Evolutionary conservation across 2,797 vertebrate genomes (phyloP).

Genomic region (Sebastes taczanowskii): DNA sequence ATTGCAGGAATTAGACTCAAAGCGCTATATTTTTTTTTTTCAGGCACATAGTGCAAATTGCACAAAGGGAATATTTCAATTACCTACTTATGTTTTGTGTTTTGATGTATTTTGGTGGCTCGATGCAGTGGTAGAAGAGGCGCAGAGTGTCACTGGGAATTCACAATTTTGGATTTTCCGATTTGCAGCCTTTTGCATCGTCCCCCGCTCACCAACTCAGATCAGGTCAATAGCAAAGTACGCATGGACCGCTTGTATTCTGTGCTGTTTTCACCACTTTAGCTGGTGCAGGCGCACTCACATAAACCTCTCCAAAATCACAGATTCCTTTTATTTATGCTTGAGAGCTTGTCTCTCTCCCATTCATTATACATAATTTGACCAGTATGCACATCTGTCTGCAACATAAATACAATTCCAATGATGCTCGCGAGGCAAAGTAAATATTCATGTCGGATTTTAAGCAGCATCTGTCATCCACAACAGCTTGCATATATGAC

Average conservation of each 20-base stretch:
- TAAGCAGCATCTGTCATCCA: constrained; percentile 27
- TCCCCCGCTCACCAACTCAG: background rate
- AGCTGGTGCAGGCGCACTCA: background rate
- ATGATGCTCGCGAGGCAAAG: constrained; percentile 5
- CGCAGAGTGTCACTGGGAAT: background rate
- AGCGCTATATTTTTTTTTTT: background rate
- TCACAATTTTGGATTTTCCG: background rate
- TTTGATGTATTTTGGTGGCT: background rate
- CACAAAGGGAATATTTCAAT: background rate
- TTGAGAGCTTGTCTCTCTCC: constrained; percentile 5
- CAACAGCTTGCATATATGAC: constrained; percentile 28
- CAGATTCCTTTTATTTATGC: constrained; percentile 18
- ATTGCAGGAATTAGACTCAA: background rate
- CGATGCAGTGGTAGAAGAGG: background rate
- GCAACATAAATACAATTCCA: constrained; percentile 2
- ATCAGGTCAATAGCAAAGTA: background rate
- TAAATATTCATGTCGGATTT: constrained; percentile 35
- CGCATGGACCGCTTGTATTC: background rate
- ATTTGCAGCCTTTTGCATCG: background rate
- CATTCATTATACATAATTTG: constrained; percentile 8
- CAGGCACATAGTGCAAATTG: background rate
- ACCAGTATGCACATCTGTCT: constrained; percentile 33
- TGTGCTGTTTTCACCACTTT: background rate
- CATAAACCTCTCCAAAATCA: constrained; percentile 1
- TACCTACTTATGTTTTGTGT: background rate